phyloP scores from a whole-genome alignment of 1,140 invertebrate genomes.

The Bombus impatiens region DNA sequence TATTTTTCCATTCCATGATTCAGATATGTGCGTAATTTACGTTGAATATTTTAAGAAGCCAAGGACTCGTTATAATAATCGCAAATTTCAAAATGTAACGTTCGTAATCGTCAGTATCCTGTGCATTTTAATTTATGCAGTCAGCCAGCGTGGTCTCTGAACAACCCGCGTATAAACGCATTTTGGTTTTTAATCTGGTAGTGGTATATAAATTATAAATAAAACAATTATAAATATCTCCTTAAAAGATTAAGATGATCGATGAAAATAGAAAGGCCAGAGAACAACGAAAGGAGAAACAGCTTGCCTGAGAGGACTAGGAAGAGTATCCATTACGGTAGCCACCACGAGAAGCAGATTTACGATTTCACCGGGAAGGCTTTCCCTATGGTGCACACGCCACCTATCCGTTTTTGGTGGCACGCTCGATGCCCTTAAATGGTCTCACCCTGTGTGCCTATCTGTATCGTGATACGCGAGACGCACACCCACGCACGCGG shows the following conservation, averaged over 20 bases:
- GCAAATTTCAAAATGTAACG: neutral
- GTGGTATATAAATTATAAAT: neutral
- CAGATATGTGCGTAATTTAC: no score
- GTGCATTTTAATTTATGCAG: no score
- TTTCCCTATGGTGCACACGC: conserved; percentile 42
- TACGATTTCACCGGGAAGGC: conserved; percentile 65
- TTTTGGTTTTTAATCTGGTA: neutral
- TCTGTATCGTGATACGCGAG: conserved; percentile 55
- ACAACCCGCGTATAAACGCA: neutral
- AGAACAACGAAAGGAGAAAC: conserved; percentile 10
- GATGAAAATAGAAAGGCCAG: neutral
- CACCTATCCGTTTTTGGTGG: conserved; percentile 62
- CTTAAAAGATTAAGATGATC: neutral
- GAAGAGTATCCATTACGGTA: conserved; percentile 27
- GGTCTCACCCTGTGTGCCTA: conserved; percentile 44
- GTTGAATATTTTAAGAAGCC: no score
- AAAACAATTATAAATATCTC: neutral
- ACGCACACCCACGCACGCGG: conserved; percentile 52
- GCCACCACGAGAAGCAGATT: conserved; percentile 49
- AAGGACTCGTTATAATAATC: neutral
- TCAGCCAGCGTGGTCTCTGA: no score
- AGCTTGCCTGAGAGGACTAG: conserved; percentile 26
- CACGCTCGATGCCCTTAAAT: conserved; percentile 62
- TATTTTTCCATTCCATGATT: no score
- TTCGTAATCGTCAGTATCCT: neutral